Percentiles rank a stretch among this genome's conserved stretches.
These are phyloP conservation scores for Numenius arquata DNA, from an alignment of 2,113 vertebrate species.

Conservation along the genomic window DNA sequence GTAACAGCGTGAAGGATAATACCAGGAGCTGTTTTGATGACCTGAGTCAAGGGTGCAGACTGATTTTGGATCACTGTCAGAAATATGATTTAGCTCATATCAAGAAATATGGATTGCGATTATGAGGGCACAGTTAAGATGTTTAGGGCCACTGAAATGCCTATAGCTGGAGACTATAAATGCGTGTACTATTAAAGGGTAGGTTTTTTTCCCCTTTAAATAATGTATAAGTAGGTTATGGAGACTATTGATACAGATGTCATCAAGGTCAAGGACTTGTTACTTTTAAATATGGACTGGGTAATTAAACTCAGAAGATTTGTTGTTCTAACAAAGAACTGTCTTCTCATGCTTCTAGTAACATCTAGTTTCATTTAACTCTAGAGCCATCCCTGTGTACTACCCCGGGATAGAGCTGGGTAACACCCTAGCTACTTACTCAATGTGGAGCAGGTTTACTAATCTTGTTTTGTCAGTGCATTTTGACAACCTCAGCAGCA, in stretches of 20 bases:
- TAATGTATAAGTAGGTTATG: background rate
- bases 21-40: background rate
- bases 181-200: background rate
- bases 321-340: background rate
- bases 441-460: rapidly evolving
- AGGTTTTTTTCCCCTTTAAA: background rate
- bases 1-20: background rate
- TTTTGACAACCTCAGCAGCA: background rate
- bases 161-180: background rate
- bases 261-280: background rate
- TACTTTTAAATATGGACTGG: background rate
- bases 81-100: background rate
- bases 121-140: background rate
- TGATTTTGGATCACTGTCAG: background rate
- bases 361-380: background rate
- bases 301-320: background rate
- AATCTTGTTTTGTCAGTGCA: background rate
- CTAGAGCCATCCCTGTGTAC: background rate
- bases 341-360: background rate
- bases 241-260: background rate
- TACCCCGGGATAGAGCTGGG: background rate
- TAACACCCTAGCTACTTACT: background rate
- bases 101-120: background rate
- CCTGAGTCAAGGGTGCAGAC: background rate
- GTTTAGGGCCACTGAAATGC: background rate